Evolutionary conservation across 2,797 vertebrate genomes (phyloP).

Genomic region (Moxostoma hubbsi): DNA sequence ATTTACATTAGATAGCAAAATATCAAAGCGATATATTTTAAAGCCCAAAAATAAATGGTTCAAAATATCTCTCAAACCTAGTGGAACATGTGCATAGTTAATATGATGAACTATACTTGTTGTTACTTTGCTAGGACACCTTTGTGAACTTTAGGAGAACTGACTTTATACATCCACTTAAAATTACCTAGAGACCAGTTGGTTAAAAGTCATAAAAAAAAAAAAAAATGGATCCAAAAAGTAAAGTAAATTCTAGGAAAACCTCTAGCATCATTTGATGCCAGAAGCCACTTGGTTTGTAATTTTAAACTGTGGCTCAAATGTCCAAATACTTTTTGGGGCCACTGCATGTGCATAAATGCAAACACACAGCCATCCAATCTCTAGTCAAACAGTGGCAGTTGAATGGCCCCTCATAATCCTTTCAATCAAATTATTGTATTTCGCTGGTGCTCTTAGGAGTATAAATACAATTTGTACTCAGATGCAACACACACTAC

Average conservation of each 20-base stretch:
- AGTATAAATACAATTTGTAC: background rate
- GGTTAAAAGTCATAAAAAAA: too few relatives aligned
- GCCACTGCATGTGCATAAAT: background rate
- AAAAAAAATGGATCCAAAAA: too few relatives aligned
- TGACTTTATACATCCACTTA: background rate
- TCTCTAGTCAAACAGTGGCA: background rate
- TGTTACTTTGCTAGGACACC: too few relatives aligned
- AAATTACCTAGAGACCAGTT: background rate
- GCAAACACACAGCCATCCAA: background rate
- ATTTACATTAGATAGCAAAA: too few relatives aligned
- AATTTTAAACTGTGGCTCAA: background rate
- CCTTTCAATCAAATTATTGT: background rate
- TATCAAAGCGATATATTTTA: too few relatives aligned
- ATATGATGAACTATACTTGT: too few relatives aligned
- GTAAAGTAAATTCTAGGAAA: too few relatives aligned
- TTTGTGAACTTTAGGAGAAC: too few relatives aligned
- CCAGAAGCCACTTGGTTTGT: background rate
- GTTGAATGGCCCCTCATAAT: background rate
- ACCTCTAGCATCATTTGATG: background rate
- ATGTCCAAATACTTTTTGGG: background rate
- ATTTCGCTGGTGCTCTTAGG: background rate
- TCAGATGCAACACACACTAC: background rate
- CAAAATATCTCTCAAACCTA: too few relatives aligned
- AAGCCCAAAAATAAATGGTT: too few relatives aligned
- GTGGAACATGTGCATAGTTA: background rate